Evolutionary conservation across 2,797 vertebrate genomes (phyloP).

Genomic region (Oreortyx pictus): DNA sequence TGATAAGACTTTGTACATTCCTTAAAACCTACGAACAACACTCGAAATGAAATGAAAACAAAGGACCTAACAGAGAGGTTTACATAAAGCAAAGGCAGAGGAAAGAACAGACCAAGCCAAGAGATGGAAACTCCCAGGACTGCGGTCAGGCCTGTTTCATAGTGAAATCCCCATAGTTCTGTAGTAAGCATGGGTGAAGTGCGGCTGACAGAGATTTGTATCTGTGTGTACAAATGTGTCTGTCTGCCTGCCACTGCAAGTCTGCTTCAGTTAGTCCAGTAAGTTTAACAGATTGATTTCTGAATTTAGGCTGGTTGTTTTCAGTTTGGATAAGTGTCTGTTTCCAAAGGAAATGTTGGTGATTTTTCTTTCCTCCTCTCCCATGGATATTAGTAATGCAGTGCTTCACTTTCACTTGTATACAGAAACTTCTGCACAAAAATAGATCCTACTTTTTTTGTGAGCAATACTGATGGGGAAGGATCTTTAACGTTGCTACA

Average conservation of each 20-base stretch:
- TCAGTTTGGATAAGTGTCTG: background rate
- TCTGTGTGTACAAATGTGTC: background rate
- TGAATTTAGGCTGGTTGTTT: background rate
- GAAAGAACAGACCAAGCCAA: background rate
- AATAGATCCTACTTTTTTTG: background rate
- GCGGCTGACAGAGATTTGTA: background rate
- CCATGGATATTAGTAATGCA: background rate
- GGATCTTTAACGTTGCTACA: background rate
- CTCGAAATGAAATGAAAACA: background rate
- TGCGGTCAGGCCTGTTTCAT: background rate
- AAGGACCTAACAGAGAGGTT: background rate
- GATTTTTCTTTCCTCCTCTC: background rate
- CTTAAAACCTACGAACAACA: background rate
- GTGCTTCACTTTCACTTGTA: background rate
- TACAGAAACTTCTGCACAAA: background rate
- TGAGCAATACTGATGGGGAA: background rate
- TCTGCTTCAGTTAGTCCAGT: background rate
- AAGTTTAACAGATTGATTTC: background rate
- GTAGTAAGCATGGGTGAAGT: rapidly evolving
- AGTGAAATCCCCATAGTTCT: rapidly evolving
- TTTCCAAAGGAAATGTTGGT: background rate
- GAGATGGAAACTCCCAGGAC: background rate
- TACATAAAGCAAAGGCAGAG: background rate
- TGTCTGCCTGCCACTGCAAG: rapidly evolving
- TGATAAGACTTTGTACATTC: background rate